Evolutionary conservation across 2,888 invertebrate genomes (phyloP).

Genomic region (Sminthurinus aureus): DNA sequence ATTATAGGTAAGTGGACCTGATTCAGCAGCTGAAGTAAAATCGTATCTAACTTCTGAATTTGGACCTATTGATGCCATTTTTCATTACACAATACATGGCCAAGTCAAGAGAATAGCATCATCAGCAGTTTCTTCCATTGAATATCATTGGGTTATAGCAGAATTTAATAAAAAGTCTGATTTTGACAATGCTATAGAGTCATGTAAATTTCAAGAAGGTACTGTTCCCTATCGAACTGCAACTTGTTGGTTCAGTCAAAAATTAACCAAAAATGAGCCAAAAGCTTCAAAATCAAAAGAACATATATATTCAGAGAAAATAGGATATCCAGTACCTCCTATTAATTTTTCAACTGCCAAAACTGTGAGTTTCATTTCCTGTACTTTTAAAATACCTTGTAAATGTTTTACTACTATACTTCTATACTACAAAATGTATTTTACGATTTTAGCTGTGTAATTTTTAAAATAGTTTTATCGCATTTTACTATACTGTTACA

Average conservation of each 20-base stretch:
- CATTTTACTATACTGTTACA: not conserved
- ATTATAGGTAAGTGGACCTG: conserved; percentile 42
- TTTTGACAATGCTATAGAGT: conserved; percentile 44
- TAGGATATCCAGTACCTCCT: conserved; percentile 10
- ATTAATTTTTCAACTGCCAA: conserved; percentile 49
- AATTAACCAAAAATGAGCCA: not conserved
- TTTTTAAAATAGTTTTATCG: not conserved
- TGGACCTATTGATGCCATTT: conserved; percentile 50
- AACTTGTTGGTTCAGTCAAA: conserved; percentile 51
- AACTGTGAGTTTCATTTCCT: conserved; percentile 41
- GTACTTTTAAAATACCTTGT: not conserved
- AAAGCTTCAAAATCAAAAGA: too few relatives aligned
- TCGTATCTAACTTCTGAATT: conserved; percentile 49
- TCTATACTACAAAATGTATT: not conserved
- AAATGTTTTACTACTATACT: not conserved
- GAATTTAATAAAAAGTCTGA: conserved; percentile 51
- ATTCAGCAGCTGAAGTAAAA: conserved; percentile 45
- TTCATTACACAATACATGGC: conserved; percentile 51
- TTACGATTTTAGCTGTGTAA: too few relatives aligned
- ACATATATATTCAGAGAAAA: conserved; percentile 42
- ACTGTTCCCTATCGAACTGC: conserved; percentile 50
- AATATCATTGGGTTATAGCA: conserved; percentile 57
- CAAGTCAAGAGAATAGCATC: conserved; percentile 43
- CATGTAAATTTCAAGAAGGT: conserved; percentile 48
- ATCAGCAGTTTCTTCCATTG: conserved; percentile 13